A percentile compares a stretch with the other conserved stretches of the same genome.
These are phyloP conservation scores for Pygoscelis adeliae DNA, from an alignment of 2,113 vertebrate species.

Conservation along the genomic window DNA sequence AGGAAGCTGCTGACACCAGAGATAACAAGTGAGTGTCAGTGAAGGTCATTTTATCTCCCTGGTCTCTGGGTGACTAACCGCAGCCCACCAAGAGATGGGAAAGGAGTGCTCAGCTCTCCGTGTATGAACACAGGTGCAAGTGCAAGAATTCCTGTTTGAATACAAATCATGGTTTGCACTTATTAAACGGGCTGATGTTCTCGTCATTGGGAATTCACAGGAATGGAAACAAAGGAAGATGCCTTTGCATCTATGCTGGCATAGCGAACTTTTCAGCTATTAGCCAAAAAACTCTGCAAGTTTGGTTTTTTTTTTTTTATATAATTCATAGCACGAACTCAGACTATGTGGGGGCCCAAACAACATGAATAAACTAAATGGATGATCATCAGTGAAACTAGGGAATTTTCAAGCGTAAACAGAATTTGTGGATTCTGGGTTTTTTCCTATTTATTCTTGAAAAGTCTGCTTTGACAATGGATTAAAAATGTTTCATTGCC, in stretches of 20 bases:
- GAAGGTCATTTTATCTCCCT: background rate
- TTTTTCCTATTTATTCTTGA: background rate
- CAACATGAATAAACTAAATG: background rate
- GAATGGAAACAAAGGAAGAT: background rate
- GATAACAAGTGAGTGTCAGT: background rate
- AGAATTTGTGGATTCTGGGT: background rate
- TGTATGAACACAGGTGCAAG: background rate
- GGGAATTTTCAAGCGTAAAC: background rate
- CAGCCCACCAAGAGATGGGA: background rate
- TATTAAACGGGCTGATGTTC: background rate
- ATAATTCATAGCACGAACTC: background rate
- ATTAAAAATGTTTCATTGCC: background rate
- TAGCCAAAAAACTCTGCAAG: background rate
- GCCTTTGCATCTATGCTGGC: background rate
- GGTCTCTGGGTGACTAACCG: background rate
- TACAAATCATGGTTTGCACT: background rate
- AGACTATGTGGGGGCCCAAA: background rate
- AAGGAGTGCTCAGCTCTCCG: background rate
- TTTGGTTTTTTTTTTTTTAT: background rate
- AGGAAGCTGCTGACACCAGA: background rate
- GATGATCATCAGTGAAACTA: background rate
- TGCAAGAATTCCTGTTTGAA: background rate
- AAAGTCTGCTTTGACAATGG: background rate
- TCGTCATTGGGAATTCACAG: background rate
- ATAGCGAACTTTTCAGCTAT: background rate